These are phyloP conservation scores for Leucophenga maculata DNA, from an alignment of 2,888 invertebrate genomes.

Conservation along the genomic window DNA sequence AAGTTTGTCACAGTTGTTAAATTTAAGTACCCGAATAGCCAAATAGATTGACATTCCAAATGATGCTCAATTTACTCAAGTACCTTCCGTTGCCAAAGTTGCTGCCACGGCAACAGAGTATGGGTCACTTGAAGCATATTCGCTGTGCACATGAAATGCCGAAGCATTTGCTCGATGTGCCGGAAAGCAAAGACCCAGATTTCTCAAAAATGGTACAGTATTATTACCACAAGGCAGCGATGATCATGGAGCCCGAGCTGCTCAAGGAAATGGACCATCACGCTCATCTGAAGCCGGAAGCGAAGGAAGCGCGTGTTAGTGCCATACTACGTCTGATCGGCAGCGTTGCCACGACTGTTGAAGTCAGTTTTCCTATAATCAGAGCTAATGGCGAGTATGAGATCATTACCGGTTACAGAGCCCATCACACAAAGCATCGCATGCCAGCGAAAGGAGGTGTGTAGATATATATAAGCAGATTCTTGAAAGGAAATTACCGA, in stretches of 20 bases:
- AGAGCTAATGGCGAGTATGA: slow-evolving; percentile 61
- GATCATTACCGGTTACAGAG: slow-evolving; percentile 66
- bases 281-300: slow-evolving; percentile 52
- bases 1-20: no score
- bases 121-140: no score
- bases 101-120: neutral
- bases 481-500: no score
- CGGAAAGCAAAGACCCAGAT: slow-evolving; percentile 55
- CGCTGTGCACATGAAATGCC: slow-evolving; percentile 59
- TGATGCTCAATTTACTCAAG: no score
- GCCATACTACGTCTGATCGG: slow-evolving; percentile 64
- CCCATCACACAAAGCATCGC: slow-evolving; percentile 67
- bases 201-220: slow-evolving; percentile 67
- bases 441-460: slow-evolving; percentile 70
- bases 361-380: slow-evolving; percentile 66
- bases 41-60: no score
- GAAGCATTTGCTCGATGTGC: slow-evolving; percentile 53
- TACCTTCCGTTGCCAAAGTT: no score
- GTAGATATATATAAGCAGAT: slow-evolving; percentile 11
- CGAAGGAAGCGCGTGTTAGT: slow-evolving; percentile 55
- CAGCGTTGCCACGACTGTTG: slow-evolving; percentile 53
- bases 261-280: slow-evolving; percentile 61
- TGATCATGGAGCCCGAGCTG: slow-evolving; percentile 61
- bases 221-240: slow-evolving; percentile 66
- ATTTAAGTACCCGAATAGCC: no score